Conservation (phyloP, 2,113 vertebrate species). For the Odobenus rosmarus region DNA sequence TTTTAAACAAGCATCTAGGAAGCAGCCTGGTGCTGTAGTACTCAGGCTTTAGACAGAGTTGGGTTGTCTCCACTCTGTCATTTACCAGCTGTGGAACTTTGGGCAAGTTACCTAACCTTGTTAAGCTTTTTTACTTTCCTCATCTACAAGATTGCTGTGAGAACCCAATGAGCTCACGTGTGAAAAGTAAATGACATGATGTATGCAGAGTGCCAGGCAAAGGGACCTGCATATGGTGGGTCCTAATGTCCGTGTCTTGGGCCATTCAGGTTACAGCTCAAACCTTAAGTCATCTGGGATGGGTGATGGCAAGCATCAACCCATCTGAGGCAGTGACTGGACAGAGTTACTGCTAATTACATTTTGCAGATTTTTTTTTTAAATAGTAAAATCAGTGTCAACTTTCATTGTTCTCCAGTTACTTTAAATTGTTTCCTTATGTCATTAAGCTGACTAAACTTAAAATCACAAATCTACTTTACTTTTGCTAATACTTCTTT, state of each 20-base stretch:
- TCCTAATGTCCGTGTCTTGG: neutral
- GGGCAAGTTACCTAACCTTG: neutral
- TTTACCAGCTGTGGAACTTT: neutral
- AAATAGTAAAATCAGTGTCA: neutral
- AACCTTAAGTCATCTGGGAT: neutral
- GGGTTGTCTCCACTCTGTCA: neutral
- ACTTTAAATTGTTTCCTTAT: conserved; percentile 17
- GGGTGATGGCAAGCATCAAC: neutral
- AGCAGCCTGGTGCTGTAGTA: neutral
- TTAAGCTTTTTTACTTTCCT: conserved; percentile 3
- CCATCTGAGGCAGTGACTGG: neutral
- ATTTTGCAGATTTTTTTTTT: neutral
- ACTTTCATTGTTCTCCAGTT: neutral
- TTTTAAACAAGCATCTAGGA: neutral
- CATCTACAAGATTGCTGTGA: neutral
- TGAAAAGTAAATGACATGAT: neutral
- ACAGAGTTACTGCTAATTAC: neutral
- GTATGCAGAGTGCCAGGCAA: neutral
- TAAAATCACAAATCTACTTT: conserved; percentile 31
- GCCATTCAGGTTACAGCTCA: neutral
- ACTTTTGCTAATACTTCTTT: conserved; percentile 42
- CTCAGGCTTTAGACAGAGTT: neutral
- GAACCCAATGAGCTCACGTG: neutral
- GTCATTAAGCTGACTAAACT: conserved; percentile 27
- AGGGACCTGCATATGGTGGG: neutral